A percentile compares a stretch with the other conserved stretches of the same genome.
Evolutionary conservation across 1,140 invertebrate genomes (phyloP).

Genomic region (Sycophaga agraensis): DNA sequence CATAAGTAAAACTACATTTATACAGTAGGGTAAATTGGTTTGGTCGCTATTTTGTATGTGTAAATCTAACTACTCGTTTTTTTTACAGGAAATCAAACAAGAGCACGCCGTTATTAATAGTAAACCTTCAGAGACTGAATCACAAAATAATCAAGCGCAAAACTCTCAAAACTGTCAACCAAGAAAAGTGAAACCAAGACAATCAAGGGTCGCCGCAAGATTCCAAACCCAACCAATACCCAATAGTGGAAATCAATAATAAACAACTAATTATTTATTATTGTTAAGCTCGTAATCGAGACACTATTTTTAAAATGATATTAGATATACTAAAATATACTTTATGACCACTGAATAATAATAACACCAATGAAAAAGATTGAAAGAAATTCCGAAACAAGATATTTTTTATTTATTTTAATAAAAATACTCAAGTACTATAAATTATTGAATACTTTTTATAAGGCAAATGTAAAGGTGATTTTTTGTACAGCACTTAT

Average conservation of each 20-base stretch:
- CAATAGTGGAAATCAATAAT: conserved; percentile 34
- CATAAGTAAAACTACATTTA: too few relatives aligned
- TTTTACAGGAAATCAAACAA: conserved; percentile 17
- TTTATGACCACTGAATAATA: background rate
- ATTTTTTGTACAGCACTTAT: conserved; percentile 22
- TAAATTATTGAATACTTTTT: conserved; percentile 25
- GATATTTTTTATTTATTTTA: conserved; percentile 23
- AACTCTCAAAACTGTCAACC: conserved; percentile 33
- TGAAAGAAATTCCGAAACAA: conserved; percentile 9
- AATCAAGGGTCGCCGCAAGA: conserved; percentile 59
- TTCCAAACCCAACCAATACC: conserved; percentile 42
- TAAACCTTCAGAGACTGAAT: background rate
- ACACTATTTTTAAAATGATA: too few relatives aligned
- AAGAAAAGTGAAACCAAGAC: conserved; percentile 44
- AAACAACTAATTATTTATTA: conserved; percentile 14
- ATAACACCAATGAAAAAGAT: background rate
- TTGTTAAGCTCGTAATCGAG: background rate
- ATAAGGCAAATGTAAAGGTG: background rate
- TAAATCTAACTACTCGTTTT: background rate
- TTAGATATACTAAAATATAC: background rate
- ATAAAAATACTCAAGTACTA: conserved; percentile 22
- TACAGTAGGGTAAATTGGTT: background rate
- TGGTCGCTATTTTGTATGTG: too few relatives aligned
- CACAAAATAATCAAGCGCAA: conserved; percentile 8
- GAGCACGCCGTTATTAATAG: conserved; percentile 1